These are phyloP conservation scores for Gallinago solitaria DNA, from an alignment of 2,797 vertebrate species.

Conservation along the genomic window DNA sequence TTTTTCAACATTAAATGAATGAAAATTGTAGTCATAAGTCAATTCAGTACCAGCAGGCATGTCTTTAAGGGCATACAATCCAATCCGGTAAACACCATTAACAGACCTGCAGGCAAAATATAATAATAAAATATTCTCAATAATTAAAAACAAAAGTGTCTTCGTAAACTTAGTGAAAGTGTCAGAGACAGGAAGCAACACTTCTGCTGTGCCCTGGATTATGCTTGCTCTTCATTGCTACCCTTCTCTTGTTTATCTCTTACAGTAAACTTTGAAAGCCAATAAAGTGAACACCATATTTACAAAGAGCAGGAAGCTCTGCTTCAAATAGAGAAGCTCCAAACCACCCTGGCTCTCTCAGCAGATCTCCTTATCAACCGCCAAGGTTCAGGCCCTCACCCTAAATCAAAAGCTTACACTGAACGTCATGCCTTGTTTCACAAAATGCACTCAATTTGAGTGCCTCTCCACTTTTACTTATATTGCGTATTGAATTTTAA, in stretches of 20 bases:
- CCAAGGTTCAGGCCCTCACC: neutral
- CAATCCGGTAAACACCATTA: conserved; percentile 95
- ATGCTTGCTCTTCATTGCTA: neutral
- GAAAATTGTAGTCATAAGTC: conserved; percentile 98
- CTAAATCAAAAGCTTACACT: neutral
- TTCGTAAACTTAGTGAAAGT: neutral
- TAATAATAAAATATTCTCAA: neutral
- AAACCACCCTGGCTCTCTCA: neutral
- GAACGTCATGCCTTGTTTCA: neutral
- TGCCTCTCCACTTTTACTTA: neutral
- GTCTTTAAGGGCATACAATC: conserved; percentile 93
- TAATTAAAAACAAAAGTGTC: neutral
- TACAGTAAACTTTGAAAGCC: neutral
- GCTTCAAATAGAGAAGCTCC: neutral
- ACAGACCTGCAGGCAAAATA: conserved; percentile 85
- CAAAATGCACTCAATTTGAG: neutral
- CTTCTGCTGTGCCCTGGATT: neutral
- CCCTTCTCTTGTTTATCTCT: neutral
- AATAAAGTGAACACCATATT: neutral
- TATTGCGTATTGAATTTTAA: neutral
- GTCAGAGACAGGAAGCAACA: neutral
- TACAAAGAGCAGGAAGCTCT: neutral
- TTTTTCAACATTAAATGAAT: conserved; percentile 95
- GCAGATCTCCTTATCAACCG: neutral
- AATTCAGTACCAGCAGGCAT: conserved; percentile 91